Base-by-base conservation (phyloP, 2,888 invertebrate genomes). In the Napeogenes sylphis region DNA sequence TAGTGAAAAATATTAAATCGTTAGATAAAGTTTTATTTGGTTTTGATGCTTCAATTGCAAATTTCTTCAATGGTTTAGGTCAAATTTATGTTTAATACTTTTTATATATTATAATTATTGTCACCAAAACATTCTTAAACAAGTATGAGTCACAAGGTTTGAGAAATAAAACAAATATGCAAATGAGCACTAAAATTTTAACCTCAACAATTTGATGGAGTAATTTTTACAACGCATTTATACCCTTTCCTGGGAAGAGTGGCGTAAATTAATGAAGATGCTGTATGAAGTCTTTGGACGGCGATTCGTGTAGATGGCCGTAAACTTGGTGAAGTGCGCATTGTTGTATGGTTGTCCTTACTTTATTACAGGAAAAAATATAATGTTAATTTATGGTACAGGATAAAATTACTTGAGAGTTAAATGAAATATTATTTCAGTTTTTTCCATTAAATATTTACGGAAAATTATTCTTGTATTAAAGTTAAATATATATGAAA, bases 221-320 rank as follows among this genome's bases (percentile, higher is more conserved):
- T 59, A 54, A 64, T 68, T 68, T 62, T 64, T 68, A 63, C 61
- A 63, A 57, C 61, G 63, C 75, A 68, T 77, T 80, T 82, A 78
- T 80, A 78, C 73, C 75, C 73, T 81, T 86, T 85, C 81, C 79
- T 73, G 69, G 72, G 78, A 86, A 79, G 75, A 73, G 79, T 82
- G 80, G 75, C 79, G 81, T 85, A 85, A 85, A 86, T 86, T 85
- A 87, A 87, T 85, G 79, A 83, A 80, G 76, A 77, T 75, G 66
- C 70, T 71, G 74, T 80, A 79, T 75, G 78, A 75, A 72, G 75
- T 74, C 73, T 66, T 61, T 64, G 60, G 59, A 59, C 55, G 70
- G 68, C 78, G 80, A 81, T 74, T 83, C 80, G 78, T 78, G 72
- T 67, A 70, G 71, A 71, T 67, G 76, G 57, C 69, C 66, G 67